Conservation (phyloP, 1,140 invertebrate species). For the Saccostrea cuccullata region DNA sequence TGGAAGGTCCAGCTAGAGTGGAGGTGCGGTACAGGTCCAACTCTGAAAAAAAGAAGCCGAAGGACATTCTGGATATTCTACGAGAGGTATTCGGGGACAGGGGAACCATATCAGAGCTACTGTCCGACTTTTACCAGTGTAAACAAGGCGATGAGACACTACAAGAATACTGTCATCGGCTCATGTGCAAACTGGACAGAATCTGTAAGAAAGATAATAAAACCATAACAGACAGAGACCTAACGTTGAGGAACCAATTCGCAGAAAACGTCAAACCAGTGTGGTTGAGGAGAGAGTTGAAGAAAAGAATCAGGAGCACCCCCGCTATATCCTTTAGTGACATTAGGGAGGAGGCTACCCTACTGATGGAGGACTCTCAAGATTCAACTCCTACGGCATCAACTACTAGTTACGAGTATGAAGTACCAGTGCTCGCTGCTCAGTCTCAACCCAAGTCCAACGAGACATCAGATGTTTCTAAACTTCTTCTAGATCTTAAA, state of each 20-base stretch:
- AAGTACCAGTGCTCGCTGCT: not conserved
- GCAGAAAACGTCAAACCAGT: conserved; percentile 40
- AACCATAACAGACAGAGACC: not conserved
- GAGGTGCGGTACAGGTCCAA: conserved; percentile 2
- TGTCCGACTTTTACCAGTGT: conserved; percentile 30
- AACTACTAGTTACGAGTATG: not conserved
- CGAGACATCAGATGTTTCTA: too few relatives aligned
- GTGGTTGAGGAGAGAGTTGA: conserved; percentile 28
- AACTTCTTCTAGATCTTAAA: too few relatives aligned
- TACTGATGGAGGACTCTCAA: not conserved
- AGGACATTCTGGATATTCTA: conserved; percentile 15
- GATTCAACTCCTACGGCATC: not conserved
- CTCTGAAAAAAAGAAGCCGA: conserved; percentile 33
- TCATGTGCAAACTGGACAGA: conserved; percentile 40
- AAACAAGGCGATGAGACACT: conserved; percentile 4
- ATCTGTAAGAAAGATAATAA: not conserved
- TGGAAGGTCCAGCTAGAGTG: conserved; percentile 43
- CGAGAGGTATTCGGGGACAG: conserved; percentile 42
- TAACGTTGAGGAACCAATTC: conserved; percentile 24
- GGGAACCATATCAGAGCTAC: not conserved
- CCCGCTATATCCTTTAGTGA: not conserved
- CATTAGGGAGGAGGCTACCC: conserved; percentile 27
- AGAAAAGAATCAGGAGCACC: not conserved
- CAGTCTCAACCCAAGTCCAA: too few relatives aligned
- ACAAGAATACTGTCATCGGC: not conserved